Base-by-base conservation (phyloP, 2,113 vertebrate genomes). In the Pterocles orientalis region DNA sequence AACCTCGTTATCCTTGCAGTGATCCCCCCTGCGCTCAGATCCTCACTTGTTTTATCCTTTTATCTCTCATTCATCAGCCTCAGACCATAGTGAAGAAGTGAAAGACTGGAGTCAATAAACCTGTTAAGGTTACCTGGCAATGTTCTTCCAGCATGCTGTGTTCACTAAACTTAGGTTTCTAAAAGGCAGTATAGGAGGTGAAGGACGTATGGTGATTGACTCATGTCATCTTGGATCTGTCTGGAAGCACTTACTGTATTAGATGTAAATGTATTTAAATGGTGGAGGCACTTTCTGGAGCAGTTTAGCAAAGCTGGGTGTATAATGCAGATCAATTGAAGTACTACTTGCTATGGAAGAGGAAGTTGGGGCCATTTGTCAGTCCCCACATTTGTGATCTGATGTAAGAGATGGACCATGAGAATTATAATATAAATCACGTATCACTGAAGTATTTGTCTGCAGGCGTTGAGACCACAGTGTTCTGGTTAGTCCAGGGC, bases 381-480 rank as follows among this genome's bases (percentile, higher is more conserved):
- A 62, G 20, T 54, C 11, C 20, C 21, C 6, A 6, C 0, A 2
- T 62, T 62, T 68, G 39, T 71, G 56, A 51, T n/a, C 24, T 45
- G 33, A 4, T 81, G 5, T 23, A 26, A 58, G 36, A 70, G 51
- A 21, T 18, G 24, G 28, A 68, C 33, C 9, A 2, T 10, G 36
- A 82, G 61, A 75, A n/a, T 82, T 51, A 12, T 66, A 1, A 33
- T 8, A 7, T 2, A 31, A 66, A 43, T 39, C 70, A 29, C 6
- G 4, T 18, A 36, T 12, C 3, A 0, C 5, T 60, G 36, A 41
- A 34, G 21, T 3, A 4, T 39, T 26, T 70, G 7, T n/a, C 8
- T 75, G 23, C 25, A 75, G 31, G 17, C 48, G 18, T 1, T 33
- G 20, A 82, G 56, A 25, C 9, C 43, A 15, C 70, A 7, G 2